phyloP scores from a whole-genome alignment of 2,113 vertebrate species.

The Macquaria ambigua region DNA sequence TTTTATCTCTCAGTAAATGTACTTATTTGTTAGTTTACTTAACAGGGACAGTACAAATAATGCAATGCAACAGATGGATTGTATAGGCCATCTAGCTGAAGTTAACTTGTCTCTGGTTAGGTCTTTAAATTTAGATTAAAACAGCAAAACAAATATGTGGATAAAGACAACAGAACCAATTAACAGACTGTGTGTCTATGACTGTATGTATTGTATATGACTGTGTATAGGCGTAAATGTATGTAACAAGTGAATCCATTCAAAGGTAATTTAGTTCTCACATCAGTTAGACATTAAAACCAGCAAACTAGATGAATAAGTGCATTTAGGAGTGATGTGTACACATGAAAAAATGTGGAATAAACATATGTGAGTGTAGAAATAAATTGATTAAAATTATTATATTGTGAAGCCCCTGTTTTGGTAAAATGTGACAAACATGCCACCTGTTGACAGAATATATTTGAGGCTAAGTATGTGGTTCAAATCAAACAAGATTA shows the following conservation, averaged over 20 bases:
- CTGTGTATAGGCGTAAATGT: neutral
- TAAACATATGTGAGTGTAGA: neutral
- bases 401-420: neutral
- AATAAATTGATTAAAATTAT: too few relatives aligned
- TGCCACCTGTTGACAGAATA: neutral
- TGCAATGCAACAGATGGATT: too few relatives aligned
- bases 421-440: neutral
- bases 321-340: neutral
- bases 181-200: too few relatives aligned
- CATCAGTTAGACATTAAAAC: too few relatives aligned
- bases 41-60: too few relatives aligned
- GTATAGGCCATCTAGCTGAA: too few relatives aligned
- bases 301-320: neutral
- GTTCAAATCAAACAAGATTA: neutral
- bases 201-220: too few relatives aligned
- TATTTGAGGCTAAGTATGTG: neutral
- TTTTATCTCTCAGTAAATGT: too few relatives aligned
- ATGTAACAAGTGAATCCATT: neutral
- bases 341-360: too few relatives aligned
- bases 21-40: too few relatives aligned
- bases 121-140: neutral
- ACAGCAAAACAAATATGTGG: neutral
- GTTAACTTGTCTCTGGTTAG: neutral
- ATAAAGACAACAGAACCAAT: neutral
- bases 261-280: neutral